These are phyloP conservation scores for Gerris lacustris DNA, from an alignment of 2,888 invertebrate species.

Conservation along the genomic window DNA sequence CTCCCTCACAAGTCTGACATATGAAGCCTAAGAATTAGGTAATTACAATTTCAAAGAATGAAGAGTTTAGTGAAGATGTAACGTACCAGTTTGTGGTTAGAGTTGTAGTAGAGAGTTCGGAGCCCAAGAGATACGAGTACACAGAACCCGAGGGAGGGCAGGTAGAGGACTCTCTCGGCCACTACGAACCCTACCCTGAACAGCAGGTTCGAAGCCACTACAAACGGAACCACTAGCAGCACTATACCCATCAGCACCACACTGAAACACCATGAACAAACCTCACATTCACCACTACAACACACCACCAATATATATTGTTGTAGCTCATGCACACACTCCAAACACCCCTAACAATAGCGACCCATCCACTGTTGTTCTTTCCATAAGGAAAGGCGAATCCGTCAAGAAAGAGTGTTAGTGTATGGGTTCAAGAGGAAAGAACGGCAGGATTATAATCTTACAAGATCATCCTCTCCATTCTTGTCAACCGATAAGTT, in stretches of 20 bases:
- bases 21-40: too few species aligned
- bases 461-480: too few species aligned
- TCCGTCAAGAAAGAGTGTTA: too few species aligned
- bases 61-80: too few species aligned
- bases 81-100: constrained; percentile 32
- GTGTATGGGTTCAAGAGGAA: too few species aligned
- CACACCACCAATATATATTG: constrained; percentile 17
- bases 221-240: constrained; percentile 58
- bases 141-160: constrained; percentile 71
- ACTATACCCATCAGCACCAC: constrained; percentile 45
- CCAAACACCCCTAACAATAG: constrained; percentile 21
- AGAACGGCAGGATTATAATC: too few species aligned
- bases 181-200: constrained; percentile 81
- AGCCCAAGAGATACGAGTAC: constrained; percentile 55
- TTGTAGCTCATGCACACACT: constrained; percentile 20
- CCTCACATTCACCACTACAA: constrained; percentile 23
- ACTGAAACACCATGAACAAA: constrained; percentile 38
- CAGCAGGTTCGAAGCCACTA: constrained; percentile 73
- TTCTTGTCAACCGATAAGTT: too few species aligned
- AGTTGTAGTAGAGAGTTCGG: constrained; percentile 35
- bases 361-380: too few species aligned
- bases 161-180: constrained; percentile 72
- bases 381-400: too few species aligned
- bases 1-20: too few species aligned
- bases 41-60: too few species aligned